Evolutionary conservation across 1,140 invertebrate species (phyloP), one percentile per base, ranked within the genome.

Genomic region (Heterodera schachtii): DNA sequence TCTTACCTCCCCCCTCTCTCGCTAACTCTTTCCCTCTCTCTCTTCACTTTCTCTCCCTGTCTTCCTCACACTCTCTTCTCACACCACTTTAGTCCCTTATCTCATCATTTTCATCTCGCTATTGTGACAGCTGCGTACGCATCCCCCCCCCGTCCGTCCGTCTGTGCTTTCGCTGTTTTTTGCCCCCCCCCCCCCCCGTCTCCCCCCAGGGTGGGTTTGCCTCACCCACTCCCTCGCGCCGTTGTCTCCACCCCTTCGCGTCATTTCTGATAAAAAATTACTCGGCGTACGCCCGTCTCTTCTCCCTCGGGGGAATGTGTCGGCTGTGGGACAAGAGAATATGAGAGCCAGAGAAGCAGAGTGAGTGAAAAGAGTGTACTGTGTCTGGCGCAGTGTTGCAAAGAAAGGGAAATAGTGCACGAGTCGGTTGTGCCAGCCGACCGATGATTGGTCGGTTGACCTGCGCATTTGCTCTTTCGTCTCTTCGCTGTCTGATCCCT

Each of bases 241-340:
- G 8, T 19, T 19, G n/a, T 41, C 69, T 71, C 41, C 31, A 13
- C 69, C 69, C 41, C 69, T 8, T n/a, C 69, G 69, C 6, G 69
- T 11, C n/a, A 16, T 41, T 41, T 43, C 69, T 41, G 69, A n/a
- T n/a, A 71, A 71, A 71, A 71, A 71, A 71, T 71, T 71, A 41
- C 69, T 71, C 69, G 21, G 57, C 57, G 57, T 64, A 64, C 57
- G 57, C 57, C 57, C 19, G 57, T 19, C 13, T 52, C 11, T 11
- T 49, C 16, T 19, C 57, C 57, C 57, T 19, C 16, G 11, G 16
- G 57, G 57, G 19, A 64, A 64, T n/a, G 57, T 64, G 57, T 64
- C 19, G 57, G 57, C 57, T n/a, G 57, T 19, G 5, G 13, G 11
- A 41, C 9, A n/a, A 71, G 9, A 71, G 41, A 71, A 11, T 46